Conservation (phyloP, 92 coral and sea anemone genomes). For the Porites rus region DNA sequence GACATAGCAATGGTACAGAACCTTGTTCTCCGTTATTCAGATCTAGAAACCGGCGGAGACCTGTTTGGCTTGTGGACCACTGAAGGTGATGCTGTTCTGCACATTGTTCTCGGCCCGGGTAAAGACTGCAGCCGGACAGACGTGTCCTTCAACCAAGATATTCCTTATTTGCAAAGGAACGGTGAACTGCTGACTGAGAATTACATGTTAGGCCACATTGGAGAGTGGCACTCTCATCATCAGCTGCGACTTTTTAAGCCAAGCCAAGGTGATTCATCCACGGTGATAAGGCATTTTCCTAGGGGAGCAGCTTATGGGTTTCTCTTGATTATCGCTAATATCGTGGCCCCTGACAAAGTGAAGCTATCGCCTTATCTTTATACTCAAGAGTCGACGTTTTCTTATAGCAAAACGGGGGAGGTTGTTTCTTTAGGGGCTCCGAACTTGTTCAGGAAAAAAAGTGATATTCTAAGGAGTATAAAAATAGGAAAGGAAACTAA, state of each 20-base stretch:
- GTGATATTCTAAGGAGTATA: too few species aligned
- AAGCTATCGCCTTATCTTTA: slow-evolving; percentile 64
- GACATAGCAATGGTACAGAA: slow-evolving; percentile 56
- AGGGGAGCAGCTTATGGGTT: slow-evolving; percentile 72
- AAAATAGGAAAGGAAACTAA: too few species aligned
- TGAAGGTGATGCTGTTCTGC: slow-evolving; percentile 63
- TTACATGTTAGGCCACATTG: slow-evolving; percentile 89
- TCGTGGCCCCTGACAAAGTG: slow-evolving; percentile 37
- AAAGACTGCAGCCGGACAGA: slow-evolving; percentile 63
- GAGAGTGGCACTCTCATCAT: slow-evolving; percentile 97
- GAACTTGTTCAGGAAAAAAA: too few species aligned
- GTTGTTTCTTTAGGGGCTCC: slow-evolving; percentile 6
- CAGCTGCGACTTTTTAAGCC: slow-evolving; percentile 73
- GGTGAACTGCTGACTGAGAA: slow-evolving; percentile 68
- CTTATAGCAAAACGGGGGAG: slow-evolving; percentile 29
- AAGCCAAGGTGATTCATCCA: slow-evolving; percentile 78
- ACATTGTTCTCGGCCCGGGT: slow-evolving; percentile 93
- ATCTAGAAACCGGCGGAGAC: slow-evolving; percentile 88
- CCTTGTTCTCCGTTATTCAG: slow-evolving; percentile 76
- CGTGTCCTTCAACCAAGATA: slow-evolving; percentile 83
- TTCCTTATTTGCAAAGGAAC: slow-evolving; percentile 73
- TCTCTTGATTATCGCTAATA: slow-evolving; percentile 84
- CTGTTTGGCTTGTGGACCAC: slow-evolving; percentile 85
- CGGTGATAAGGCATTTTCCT: slow-evolving; percentile 79
- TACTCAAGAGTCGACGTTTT: background rate